A percentile compares a stretch with the other conserved stretches of the same genome.
phyloP scores from a whole-genome alignment of 2,113 vertebrate species.

The Chaetops frenatus region DNA sequence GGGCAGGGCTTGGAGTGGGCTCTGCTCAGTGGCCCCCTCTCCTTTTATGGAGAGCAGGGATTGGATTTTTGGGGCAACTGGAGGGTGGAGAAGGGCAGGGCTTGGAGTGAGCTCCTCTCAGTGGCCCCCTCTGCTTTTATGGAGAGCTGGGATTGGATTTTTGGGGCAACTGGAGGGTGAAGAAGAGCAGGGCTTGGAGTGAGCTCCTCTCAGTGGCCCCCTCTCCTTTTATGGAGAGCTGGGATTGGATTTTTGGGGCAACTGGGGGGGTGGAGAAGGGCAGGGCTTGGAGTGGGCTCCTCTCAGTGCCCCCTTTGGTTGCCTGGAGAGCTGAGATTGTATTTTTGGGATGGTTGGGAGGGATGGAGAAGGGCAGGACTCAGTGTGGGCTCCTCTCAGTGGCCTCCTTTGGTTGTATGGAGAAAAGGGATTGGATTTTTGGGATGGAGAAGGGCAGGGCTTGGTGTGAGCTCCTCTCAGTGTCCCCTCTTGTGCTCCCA shows the following conservation, averaged over 20 bases:
- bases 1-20: neutral
- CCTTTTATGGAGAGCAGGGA: no score
- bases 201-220: no score
- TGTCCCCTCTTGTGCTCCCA: neutral
- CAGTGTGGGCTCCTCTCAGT: no score
- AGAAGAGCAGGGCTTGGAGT: no score
- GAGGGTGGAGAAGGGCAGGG: no score
- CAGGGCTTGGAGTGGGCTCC: fast-evolving
- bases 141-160: no score
- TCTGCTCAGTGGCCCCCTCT: neutral
- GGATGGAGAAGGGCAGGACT: no score
- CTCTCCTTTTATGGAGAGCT: no score
- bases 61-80: no score
- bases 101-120: no score
- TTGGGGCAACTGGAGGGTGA: no score
- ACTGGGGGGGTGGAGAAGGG: neutral
- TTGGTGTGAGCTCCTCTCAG: neutral
- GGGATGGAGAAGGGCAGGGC: neutral
- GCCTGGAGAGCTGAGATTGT: fast-evolving
- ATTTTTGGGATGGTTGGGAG: neutral
- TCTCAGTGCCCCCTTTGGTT: neutral
- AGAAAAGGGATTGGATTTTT: neutral
- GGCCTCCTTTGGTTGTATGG: fast-evolving
- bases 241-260: neutral
- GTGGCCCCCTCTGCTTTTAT: no score